phyloP scores from a whole-genome alignment of 2,797 vertebrate species.

The Macroramphosus scolopax region DNA sequence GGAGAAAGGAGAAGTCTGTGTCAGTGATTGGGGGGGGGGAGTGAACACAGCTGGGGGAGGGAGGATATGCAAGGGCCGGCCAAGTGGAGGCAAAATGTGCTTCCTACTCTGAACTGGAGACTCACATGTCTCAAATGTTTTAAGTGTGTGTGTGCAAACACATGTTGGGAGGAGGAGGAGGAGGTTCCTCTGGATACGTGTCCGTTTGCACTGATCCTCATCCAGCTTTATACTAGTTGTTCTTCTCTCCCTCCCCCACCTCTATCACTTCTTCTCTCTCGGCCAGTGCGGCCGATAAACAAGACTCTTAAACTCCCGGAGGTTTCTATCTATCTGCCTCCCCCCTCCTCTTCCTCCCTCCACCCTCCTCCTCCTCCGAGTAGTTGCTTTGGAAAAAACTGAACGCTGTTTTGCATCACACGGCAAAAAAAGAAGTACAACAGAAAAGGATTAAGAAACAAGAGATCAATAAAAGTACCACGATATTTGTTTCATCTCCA shows the following conservation, averaged over 20 bases:
- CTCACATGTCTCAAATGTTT: slow-evolving; percentile 52
- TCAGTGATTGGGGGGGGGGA: slow-evolving; percentile 43
- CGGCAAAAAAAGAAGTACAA: slow-evolving; percentile 57
- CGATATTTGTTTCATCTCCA: slow-evolving; percentile 71
- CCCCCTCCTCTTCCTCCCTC: too few relatives aligned
- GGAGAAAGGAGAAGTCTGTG: slow-evolving; percentile 50
- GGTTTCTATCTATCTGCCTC: slow-evolving; percentile 17
- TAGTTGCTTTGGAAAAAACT: slow-evolving; percentile 44
- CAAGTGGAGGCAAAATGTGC: slow-evolving; percentile 53
- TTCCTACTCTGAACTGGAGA: slow-evolving; percentile 55
- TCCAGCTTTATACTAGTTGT: slow-evolving; percentile 44
- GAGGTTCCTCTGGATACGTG: slow-evolving; percentile 41
- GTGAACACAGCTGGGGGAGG: slow-evolving; percentile 54
- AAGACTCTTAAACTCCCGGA: slow-evolving; percentile 34
- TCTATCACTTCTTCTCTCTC: slow-evolving; percentile 25
- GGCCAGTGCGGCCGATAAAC: slow-evolving; percentile 46
- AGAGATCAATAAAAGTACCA: slow-evolving; percentile 68
- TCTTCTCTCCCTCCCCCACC: slow-evolving; percentile 36
- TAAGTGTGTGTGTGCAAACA: slow-evolving; percentile 16
- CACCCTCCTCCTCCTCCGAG: slow-evolving; percentile 17
- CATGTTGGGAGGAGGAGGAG: slow-evolving; percentile 32
- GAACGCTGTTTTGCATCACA: slow-evolving; percentile 59
- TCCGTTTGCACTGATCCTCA: slow-evolving; percentile 56
- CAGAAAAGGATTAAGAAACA: slow-evolving; percentile 59
- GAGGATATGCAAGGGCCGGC: slow-evolving; percentile 39